Evolutionary conservation across 2,888 invertebrate genomes (phyloP), one percentile per base, ranked within the genome.

Genomic region (Ichneumoninae sp.): DNA sequence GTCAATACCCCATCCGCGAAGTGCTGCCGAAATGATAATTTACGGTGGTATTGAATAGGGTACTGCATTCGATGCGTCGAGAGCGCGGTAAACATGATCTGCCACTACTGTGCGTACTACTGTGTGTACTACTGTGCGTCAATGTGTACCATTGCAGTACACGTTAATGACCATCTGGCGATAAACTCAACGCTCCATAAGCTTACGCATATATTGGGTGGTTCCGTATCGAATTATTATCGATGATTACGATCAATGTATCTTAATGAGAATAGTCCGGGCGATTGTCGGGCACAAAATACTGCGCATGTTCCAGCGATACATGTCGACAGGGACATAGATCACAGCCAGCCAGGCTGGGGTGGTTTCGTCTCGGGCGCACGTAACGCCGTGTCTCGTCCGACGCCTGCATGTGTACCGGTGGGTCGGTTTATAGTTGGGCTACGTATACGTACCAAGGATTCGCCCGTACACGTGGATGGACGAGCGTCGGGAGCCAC

Each of bases 1-100:
- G 63, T 60, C 60, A 33, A 26, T 26, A 22, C 3, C 26, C 3
- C 10, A 13, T 60, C 8, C 26, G 16, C 60, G 22, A 30, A 33
- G 33, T 81, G 40, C 44, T 40, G 47, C 16, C 54, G 71, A 73
- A 60, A 80, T 76, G 66, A 80, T 76, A 73, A 84, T 84, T 74
- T 52, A 84, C 68, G 77, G 57, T 74, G 66, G 73, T 81, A 69
- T 81, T 81, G 63, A 68, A 71, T 69, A 54, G 33, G 52, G 50
- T 40, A 74, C 52, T 65, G 26, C 44, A 30, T 65, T 8, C 50
- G 54, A 65, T 50, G 16, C 26, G 22, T 30, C 22, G 60, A 50
- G 47, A 63, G 73, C 26, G 52, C n/a, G 57, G 30, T 74, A 60
- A 63, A 63, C 60, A 47, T 74, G 60, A 63, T 74, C 47, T 10